phyloP scores from a whole-genome alignment of 2,113 vertebrate genomes.

The Syngnathus floridae region DNA sequence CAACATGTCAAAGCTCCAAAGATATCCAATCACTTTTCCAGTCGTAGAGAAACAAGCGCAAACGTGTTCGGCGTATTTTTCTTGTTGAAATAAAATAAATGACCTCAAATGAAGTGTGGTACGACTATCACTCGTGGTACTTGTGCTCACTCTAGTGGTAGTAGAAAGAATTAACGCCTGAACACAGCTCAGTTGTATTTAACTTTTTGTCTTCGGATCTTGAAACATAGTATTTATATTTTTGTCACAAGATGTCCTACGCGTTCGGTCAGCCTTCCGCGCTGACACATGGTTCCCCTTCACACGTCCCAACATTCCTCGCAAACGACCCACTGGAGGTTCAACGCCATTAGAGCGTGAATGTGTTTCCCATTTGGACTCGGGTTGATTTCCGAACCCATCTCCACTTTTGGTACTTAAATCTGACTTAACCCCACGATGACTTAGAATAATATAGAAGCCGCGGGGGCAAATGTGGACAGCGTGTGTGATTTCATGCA shows the following conservation, averaged over 20 bases:
- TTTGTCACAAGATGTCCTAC: constrained; percentile 11
- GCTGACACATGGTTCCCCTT: constrained; percentile 51
- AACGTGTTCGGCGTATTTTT: neutral
- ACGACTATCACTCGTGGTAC: no score
- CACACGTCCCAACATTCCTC: constrained; percentile 47
- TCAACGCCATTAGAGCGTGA: constrained; percentile 31
- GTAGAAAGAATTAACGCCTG: no score
- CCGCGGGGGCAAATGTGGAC: constrained; percentile 12
- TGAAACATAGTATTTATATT: no score
- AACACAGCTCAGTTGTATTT: no score
- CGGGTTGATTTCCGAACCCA: constrained; percentile 24
- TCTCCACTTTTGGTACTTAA: constrained; percentile 4
- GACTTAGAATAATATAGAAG: constrained; percentile 28
- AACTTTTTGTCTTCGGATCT: no score
- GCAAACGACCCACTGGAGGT: constrained; percentile 54
- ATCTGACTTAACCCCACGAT: constrained; percentile 17
- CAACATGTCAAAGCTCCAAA: neutral
- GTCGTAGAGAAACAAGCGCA: neutral
- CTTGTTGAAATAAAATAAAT: neutral
- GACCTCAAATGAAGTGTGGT: no score
- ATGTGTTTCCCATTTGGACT: constrained; percentile 55
- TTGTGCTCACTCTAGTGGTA: no score
- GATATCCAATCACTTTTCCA: neutral
- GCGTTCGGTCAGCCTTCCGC: constrained; percentile 34
- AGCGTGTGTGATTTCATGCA: constrained; percentile 35